Evolutionary conservation across 1,140 invertebrate species (phyloP).

Genomic region (Goniozus legneri): DNA sequence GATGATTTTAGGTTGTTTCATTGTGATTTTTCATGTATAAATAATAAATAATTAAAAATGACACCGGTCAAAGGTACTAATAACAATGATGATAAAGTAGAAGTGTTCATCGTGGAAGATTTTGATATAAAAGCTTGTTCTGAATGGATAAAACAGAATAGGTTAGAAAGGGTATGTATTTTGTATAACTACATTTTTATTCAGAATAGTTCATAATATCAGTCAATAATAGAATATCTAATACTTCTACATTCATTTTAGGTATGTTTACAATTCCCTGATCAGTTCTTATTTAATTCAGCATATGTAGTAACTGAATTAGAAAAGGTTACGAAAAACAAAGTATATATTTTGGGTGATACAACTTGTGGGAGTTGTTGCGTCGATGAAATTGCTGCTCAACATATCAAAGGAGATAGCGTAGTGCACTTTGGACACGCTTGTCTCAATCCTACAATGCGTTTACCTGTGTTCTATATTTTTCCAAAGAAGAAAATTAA

Average conservation of each 20-base stretch:
- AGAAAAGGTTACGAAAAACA: conserved; percentile 56
- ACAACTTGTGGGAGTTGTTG: conserved; percentile 94
- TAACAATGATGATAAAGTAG: too few relatives aligned
- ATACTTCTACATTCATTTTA: conserved; percentile 42
- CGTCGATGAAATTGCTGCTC: conserved; percentile 86
- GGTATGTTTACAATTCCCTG: conserved; percentile 91
- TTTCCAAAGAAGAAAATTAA: conserved; percentile 62
- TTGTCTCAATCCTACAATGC: conserved; percentile 71
- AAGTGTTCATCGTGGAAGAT: too few relatives aligned
- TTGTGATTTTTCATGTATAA: too few relatives aligned
- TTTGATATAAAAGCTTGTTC: conserved; percentile 57
- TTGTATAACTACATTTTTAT: conserved; percentile 3
- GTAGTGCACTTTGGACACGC: conserved; percentile 89
- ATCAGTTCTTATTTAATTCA: conserved; percentile 71
- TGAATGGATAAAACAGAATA: conserved; percentile 66
- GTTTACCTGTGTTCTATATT: conserved; percentile 71
- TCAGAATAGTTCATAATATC: background rate
- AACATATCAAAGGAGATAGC: conserved; percentile 79
- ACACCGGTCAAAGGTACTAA: too few relatives aligned
- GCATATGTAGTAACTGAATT: conserved; percentile 65
- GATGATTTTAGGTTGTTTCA: too few relatives aligned
- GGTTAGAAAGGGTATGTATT: conserved; percentile 62
- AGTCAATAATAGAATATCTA: conserved; percentile 8
- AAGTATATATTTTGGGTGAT: conserved; percentile 85
- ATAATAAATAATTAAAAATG: too few relatives aligned